These are phyloP conservation scores for Netelia virgata DNA, from an alignment of 2,888 invertebrate genomes.

Conservation along the genomic window DNA sequence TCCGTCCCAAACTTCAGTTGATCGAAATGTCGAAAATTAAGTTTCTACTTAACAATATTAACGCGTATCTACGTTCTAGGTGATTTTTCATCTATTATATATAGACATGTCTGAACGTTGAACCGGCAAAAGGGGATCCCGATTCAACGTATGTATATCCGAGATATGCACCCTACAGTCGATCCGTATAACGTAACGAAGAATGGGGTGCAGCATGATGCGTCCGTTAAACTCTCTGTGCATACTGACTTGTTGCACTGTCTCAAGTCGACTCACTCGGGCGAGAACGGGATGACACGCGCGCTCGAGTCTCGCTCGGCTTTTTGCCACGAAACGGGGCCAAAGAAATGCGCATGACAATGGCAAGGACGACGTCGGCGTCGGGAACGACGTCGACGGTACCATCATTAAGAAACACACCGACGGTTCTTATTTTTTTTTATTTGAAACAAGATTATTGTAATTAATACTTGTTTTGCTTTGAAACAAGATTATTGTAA, in stretches of 20 bases:
- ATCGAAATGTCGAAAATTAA: too few species aligned
- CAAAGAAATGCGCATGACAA: constrained; percentile 61
- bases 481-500: too few species aligned
- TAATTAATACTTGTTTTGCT: too few species aligned
- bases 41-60: too few species aligned
- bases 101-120: not conserved
- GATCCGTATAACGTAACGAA: not conserved
- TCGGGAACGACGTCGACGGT: not conserved
- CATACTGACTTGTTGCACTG: constrained; percentile 69
- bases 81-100: not conserved
- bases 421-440: too few species aligned
- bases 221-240: constrained; percentile 35
- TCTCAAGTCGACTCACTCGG: constrained; percentile 33
- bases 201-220: constrained; percentile 17
- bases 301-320: constrained; percentile 41
- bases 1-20: too few species aligned
- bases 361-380: constrained; percentile 36
- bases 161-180: not conserved
- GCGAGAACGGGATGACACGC: not conserved
- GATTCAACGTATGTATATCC: not conserved
- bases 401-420: not conserved
- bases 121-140: not conserved
- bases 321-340: constrained; percentile 62
- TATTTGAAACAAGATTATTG: too few species aligned
- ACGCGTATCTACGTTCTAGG: too few species aligned